A percentile compares a stretch with the other conserved stretches of the same genome.
Conservation (phyloP, 2,113 vertebrate species). For the Myocastor coypus region DNA sequence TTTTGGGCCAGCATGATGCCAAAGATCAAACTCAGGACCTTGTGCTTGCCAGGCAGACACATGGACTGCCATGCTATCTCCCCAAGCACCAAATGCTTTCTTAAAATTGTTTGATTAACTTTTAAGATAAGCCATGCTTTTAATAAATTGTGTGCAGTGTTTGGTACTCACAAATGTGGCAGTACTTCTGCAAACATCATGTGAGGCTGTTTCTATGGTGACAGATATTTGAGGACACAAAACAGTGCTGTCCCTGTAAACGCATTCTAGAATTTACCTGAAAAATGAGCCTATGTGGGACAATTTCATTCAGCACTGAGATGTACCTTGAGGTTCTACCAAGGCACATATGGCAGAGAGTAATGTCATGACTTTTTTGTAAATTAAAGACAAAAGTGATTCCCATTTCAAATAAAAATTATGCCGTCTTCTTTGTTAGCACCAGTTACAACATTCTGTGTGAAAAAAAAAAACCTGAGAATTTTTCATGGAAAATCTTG, state of each 20-base stretch:
- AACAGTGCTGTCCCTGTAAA: not conserved
- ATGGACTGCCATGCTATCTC: too few species aligned
- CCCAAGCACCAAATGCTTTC: not conserved
- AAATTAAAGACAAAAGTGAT: not conserved
- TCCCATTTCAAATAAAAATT: constrained; percentile 35
- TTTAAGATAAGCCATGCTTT: not conserved
- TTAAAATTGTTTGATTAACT: not conserved
- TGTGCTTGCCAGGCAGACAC: too few species aligned
- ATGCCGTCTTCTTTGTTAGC: not conserved
- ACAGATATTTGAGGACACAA: not conserved
- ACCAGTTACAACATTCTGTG: not conserved
- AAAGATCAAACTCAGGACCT: too few species aligned
- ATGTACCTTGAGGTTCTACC: not conserved
- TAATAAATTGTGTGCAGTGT: not conserved
- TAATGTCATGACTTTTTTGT: not conserved
- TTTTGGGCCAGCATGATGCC: too few species aligned
- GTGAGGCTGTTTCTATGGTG: not conserved
- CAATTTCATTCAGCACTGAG: not conserved
- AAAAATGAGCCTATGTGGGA: not conserved
- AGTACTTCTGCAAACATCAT: not conserved
- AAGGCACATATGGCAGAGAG: not conserved
- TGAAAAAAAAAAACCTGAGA: not conserved
- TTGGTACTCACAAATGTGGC: not conserved
- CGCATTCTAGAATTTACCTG: constrained; percentile 20
- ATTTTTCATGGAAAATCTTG: not conserved